Evolutionary conservation across 2,888 invertebrate genomes (phyloP).

Genomic region (Chrysotoxum bicinctum): DNA sequence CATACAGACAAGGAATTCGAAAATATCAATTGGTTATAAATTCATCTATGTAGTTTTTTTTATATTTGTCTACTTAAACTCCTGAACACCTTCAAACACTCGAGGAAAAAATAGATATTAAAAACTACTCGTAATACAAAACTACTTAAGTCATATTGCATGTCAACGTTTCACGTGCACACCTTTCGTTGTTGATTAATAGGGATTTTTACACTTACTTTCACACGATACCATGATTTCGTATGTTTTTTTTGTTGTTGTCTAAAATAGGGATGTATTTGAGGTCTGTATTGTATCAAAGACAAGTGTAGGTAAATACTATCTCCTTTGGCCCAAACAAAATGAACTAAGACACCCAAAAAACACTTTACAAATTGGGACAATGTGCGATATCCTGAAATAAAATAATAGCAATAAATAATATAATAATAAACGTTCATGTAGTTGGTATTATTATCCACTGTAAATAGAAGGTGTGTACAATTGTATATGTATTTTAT

Average conservation of each 20-base stretch:
- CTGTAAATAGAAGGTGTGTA: not conserved
- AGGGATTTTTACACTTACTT: constrained; percentile 58
- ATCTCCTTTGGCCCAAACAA: not conserved
- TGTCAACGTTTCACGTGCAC: constrained; percentile 56
- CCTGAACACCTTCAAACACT: not conserved
- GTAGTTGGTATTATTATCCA: not conserved
- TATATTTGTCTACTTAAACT: not conserved
- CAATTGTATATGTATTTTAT: not conserved
- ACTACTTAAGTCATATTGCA: constrained; percentile 23
- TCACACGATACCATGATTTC: constrained; percentile 36
- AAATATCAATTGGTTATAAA: not conserved
- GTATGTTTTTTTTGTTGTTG: constrained; percentile 23
- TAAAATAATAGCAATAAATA: constrained; percentile 41
- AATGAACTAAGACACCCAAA: not conserved
- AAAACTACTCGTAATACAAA: constrained; percentile 22
- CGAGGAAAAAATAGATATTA: not conserved
- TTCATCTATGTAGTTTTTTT: not conserved
- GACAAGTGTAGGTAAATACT: constrained; percentile 23
- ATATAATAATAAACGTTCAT: constrained; percentile 31
- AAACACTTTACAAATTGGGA: constrained; percentile 45
- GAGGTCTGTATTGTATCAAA: constrained; percentile 1
- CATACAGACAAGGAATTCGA: no score
- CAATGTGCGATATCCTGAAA: constrained; percentile 62
- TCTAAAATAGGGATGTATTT: constrained; percentile 30
- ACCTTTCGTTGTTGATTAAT: constrained; percentile 55